Conservation (phyloP, 2,888 invertebrate species). For the Operophtera brumata region DNA sequence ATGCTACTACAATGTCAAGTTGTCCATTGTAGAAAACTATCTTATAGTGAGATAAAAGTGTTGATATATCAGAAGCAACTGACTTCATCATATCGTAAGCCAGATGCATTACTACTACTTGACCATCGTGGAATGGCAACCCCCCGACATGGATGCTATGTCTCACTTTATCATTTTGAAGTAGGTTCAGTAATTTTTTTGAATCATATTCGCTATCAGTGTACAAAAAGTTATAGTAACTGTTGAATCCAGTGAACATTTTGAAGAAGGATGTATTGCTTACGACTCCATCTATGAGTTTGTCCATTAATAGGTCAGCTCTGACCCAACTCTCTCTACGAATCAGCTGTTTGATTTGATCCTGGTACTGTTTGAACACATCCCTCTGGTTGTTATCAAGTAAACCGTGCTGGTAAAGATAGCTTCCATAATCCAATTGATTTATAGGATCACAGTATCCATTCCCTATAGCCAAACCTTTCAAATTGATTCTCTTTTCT, state of each 20-base stretch:
- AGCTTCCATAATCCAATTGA: constrained; percentile 74
- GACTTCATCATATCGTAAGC: constrained; percentile 81
- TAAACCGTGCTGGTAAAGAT: constrained; percentile 75
- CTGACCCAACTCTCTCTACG: constrained; percentile 80
- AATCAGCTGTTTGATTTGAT: constrained; percentile 80
- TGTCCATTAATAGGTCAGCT: constrained; percentile 86
- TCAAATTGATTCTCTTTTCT: constrained; percentile 71
- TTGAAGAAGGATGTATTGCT: constrained; percentile 76
- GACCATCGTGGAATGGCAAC: constrained; percentile 71
- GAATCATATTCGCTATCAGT: constrained; percentile 67
- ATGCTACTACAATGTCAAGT: constrained; percentile 84
- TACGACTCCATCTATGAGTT: constrained; percentile 77
- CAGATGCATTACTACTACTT: constrained; percentile 73
- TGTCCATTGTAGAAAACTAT: constrained; percentile 85
- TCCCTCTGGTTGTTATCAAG: constrained; percentile 79
- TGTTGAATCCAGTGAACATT: constrained; percentile 86
- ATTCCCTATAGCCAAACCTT: constrained; percentile 78
- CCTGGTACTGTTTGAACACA: constrained; percentile 81
- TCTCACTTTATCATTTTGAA: constrained; percentile 66
- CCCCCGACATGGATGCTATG: constrained; percentile 83
- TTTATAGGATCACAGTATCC: constrained; percentile 75
- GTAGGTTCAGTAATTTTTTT: constrained; percentile 53
- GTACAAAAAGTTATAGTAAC: constrained; percentile 86
- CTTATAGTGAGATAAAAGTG: constrained; percentile 71
- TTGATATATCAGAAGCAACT: constrained; percentile 69